Conservation (phyloP, 2,797 vertebrate species). For the Gymnocypris eckloni region DNA sequence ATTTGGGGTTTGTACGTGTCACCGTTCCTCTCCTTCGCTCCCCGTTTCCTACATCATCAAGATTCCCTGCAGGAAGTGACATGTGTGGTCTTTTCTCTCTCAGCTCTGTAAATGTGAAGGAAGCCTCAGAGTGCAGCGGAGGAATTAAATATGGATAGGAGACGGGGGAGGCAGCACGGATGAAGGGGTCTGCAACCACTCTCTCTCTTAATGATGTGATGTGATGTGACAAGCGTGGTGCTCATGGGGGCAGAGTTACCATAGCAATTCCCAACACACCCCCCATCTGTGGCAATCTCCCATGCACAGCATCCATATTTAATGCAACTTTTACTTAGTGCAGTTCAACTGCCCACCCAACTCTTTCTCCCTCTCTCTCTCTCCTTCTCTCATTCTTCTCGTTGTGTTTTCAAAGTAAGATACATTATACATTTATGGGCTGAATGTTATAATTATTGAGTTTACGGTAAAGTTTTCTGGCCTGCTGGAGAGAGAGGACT, state of each 20-base stretch:
- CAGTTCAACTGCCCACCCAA: conserved; percentile 31
- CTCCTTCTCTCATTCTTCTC: not conserved
- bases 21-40: not conserved
- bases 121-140: conserved; percentile 38
- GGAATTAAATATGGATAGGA: conserved; percentile 56
- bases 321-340: conserved; percentile 61
- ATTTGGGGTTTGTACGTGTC: conserved; percentile 33
- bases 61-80: conserved; percentile 56
- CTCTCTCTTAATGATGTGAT: conserved; percentile 50
- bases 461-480: not conserved
- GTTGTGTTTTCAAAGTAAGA: conserved; percentile 38
- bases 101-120: conserved; percentile 43
- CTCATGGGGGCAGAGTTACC: conserved; percentile 56
- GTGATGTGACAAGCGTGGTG: conserved; percentile 52
- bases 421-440: conserved; percentile 49
- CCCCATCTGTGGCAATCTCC: conserved; percentile 44
- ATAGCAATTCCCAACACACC: conserved; percentile 58
- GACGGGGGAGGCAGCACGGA: conserved; percentile 39
- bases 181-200: conserved; percentile 50
- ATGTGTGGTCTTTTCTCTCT: conserved; percentile 49
- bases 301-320: conserved; percentile 62
- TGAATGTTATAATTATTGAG: conserved; percentile 39
- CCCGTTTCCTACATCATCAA: conserved; percentile 42
- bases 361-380: conserved; percentile 11
- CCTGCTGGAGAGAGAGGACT: not conserved